Evolutionary conservation across 2,113 vertebrate species (phyloP), one percentile per base, ranked within the genome.

Genomic region (Paracanthobrama guichenoti): DNA sequence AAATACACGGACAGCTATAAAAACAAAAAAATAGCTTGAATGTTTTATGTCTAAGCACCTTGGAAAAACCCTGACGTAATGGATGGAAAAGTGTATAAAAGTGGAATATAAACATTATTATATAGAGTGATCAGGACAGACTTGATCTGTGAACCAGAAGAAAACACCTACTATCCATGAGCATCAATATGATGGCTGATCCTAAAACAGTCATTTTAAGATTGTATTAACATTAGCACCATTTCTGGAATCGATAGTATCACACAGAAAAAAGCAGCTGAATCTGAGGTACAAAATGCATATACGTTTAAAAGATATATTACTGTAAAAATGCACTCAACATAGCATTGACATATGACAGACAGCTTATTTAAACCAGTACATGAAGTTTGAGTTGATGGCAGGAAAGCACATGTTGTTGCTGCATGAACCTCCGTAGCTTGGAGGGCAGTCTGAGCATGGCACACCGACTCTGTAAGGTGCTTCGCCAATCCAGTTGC

Each of bases 401-500:
- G 94, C 93, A n/a, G 95, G 95, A 84, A 95, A 96, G 88, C 97
- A 98, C 88, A 96, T 94, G 87, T 96, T 98, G 90, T 96, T 94
- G 3, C 94, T 96, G 88, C 97, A 98, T 80, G 94, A 93, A 14
- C 95, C 96, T 85, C 96, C 96, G 0, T 97, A 97, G 89, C 92
- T 95, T 2, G 95, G 95, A 62, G 97, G 96, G 62, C 97, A 98
- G 46, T 95, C 92, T 2, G 96, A 97, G 87, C 97, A 98, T 0
- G 96, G 96, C 0, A 96, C 93, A 22, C 97, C 97, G 59, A 97
- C 94, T 92, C 94, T 96, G 89, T 98, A 98, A 0, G 97, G 97
- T 12, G 96, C 95, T 91, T 97, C 96, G 88, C 97, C 96, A 84
- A 98, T 96, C 96, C 96, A 97, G 48, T 98, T 98, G 4, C 96